Evolutionary conservation across 2,888 invertebrate genomes (phyloP).

Genomic region (Pseudococcus jackbeardsleyi): DNA sequence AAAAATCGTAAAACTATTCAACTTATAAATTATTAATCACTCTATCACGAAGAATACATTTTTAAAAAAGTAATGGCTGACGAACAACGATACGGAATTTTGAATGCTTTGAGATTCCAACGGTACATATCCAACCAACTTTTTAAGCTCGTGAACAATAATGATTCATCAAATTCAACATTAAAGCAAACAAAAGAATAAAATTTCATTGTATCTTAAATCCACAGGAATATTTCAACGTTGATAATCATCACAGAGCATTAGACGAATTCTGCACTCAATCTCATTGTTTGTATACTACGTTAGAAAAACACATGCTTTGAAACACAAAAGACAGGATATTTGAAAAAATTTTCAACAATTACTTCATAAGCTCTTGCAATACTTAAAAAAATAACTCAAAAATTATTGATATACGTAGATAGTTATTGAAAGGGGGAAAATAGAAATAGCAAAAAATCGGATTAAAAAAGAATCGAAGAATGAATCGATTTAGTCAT

Average conservation of each 20-base stretch:
- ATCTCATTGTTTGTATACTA: neutral
- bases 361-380: conserved; percentile 12
- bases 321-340: neutral
- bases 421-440: neutral
- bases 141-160: conserved; percentile 25
- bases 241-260: neutral
- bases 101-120: neutral
- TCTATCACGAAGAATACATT: conserved; percentile 25
- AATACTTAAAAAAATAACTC: conserved; percentile 12
- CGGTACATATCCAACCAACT: neutral
- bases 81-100: neutral
- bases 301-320: neutral
- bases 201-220: conserved; percentile 2
- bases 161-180: conserved; percentile 12
- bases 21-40: conserved; percentile 8
- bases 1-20: conserved; percentile 28
- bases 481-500: neutral
- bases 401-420: neutral
- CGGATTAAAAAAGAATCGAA: neutral
- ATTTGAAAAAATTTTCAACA: neutral
- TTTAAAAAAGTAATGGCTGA: neutral
- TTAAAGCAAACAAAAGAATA: neutral
- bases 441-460: neutral
- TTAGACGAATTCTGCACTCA: neutral
- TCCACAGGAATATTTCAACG: neutral